Evolutionary conservation across 2,888 invertebrate species (phyloP), one percentile per base, ranked within the genome.

Genomic region (Netelia fuscicornis): DNA sequence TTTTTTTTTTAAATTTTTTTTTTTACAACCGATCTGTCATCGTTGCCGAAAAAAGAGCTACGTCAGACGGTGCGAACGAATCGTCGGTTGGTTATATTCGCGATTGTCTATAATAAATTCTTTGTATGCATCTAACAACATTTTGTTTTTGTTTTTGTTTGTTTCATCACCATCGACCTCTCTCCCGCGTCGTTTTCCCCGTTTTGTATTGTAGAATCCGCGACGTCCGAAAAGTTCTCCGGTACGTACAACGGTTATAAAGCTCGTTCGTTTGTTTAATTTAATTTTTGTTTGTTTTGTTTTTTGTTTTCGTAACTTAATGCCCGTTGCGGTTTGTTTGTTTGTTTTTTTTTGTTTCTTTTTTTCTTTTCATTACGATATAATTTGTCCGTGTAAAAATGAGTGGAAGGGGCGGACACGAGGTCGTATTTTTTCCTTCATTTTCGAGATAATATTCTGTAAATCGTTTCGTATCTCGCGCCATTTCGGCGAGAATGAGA

Each of bases 181-280:
- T 74, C 11, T 62, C 56, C 10, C 37, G 56, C 70, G 75, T 84
- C 76, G 71, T 84, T 60, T 75, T 81, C 77, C 20, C 72, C 78
- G 70, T 83, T 86, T 88, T 87, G 68, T 88, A 81, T 85, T 85
- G 81, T 88, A 86, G 76, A 30, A 87, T 90, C 88, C 89, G 88
- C 90, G 88, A 85, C 84, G 86, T 62, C 87, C 56, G 60, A 17
- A 17, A 42, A 77, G 76, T 71, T 76, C 62, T 70, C 86, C 87
- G 87, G 83, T 84, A 74, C 76, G 82, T 83, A 83, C 75, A 77
- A 72, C 86, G 88, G 89, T 88, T 30, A 87, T 92, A 92, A 92
- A 92, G 92, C 92, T 92, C 92, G 90, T 91, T 91, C 88, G 71
- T 87, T 85, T 87, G 52, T 82, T 71, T 76, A 17, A 83, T 78